Evolutionary conservation across 2,888 invertebrate genomes (phyloP).

Genomic region (Lamellibrachia columna): DNA sequence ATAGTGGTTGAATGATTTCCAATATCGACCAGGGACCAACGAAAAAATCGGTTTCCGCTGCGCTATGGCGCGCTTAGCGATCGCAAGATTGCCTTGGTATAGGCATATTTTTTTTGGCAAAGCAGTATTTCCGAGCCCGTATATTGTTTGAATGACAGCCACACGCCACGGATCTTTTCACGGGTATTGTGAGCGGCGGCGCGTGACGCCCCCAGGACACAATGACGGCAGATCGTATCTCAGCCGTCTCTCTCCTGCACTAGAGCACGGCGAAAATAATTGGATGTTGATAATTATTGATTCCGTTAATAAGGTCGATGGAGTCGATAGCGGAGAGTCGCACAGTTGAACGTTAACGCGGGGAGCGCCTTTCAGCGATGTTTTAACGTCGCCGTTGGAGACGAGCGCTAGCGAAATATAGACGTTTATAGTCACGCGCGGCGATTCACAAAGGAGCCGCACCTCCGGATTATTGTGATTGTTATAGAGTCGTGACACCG

Average conservation of each 20-base stretch:
- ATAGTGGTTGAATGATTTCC: too few relatives aligned
- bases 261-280: neutral
- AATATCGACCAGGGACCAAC: too few relatives aligned
- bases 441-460: neutral
- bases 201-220: neutral
- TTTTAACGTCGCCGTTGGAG: conserved; percentile 10
- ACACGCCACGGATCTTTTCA: neutral
- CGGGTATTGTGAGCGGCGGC: neutral
- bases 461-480: neutral
- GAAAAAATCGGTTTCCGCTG: too few relatives aligned
- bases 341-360: neutral
- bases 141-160: too few relatives aligned
- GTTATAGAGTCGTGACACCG: neutral
- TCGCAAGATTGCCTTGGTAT: too few relatives aligned
- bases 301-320: neutral
- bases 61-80: too few relatives aligned
- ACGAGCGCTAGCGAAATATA: neutral
- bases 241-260: neutral
- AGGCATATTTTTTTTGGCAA: too few relatives aligned
- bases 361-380: neutral
- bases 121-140: too few relatives aligned
- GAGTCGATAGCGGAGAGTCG: neutral
- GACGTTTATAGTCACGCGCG: neutral
- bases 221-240: neutral
- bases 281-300: neutral